These are phyloP conservation scores for Parasteatoda tepidariorum DNA, from an alignment of 1,140 invertebrate species.

Conservation along the genomic window DNA sequence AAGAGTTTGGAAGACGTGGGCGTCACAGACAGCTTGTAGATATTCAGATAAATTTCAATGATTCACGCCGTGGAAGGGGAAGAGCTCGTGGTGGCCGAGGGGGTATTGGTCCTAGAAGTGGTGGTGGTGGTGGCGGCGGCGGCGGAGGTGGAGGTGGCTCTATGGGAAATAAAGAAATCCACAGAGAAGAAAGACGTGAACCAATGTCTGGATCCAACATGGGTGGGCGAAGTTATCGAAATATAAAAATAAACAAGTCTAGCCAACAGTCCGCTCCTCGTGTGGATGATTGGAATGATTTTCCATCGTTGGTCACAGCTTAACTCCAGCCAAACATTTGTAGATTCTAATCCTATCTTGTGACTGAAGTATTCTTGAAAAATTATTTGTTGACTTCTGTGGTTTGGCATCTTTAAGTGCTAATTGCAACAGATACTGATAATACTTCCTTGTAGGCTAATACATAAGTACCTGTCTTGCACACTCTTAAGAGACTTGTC, in stretches of 20 bases:
- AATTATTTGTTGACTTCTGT: constrained; percentile 47
- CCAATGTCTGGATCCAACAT: neutral
- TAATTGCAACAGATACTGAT: neutral
- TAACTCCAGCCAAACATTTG: constrained; percentile 59
- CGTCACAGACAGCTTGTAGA: constrained; percentile 87
- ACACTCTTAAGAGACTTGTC: constrained; percentile 12
- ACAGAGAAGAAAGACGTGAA: constrained; percentile 61
- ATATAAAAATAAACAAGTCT: constrained; percentile 58
- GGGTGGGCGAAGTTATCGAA: constrained; percentile 46
- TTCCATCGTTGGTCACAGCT: constrained; percentile 82
- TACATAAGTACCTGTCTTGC: constrained; percentile 13
- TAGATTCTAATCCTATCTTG: constrained; percentile 44
- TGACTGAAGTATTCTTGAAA: constrained; percentile 24
- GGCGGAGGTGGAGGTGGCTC: constrained; percentile 64
- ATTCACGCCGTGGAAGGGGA: constrained; percentile 77
- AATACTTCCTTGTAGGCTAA: constrained; percentile 49
- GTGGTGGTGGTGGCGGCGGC: too few relatives aligned
- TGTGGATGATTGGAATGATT: constrained; percentile 94
- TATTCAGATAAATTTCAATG: constrained; percentile 90
- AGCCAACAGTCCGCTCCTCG: constrained; percentile 81
- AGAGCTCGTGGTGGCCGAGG: constrained; percentile 62
- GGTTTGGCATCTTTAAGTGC: neutral
- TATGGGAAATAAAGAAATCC: constrained; percentile 59
- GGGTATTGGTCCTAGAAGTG: constrained; percentile 63
- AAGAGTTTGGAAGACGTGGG: constrained; percentile 81